phyloP scores from a whole-genome alignment of 2,797 vertebrate species.

The Leptoclinus maculatus region DNA sequence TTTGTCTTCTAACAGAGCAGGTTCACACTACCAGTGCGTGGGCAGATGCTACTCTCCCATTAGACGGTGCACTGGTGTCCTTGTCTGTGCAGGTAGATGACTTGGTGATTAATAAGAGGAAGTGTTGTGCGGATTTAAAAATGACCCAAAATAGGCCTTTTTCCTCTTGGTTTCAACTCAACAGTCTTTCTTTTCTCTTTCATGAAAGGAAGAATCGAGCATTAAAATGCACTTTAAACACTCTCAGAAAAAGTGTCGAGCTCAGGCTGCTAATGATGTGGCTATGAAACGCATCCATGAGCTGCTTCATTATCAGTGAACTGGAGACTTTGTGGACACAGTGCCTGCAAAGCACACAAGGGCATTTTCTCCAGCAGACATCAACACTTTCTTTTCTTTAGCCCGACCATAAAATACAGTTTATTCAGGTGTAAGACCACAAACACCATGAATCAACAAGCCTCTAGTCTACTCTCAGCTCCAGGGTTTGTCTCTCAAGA shows the following conservation, averaged over 20 bases:
- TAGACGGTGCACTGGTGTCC: constrained; percentile 37
- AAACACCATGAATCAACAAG: constrained; percentile 36
- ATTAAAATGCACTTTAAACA: constrained; percentile 28
- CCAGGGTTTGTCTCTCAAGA: constrained; percentile 15
- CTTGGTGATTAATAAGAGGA: constrained; percentile 46
- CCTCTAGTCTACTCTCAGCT: constrained; percentile 37
- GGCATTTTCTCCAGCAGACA: constrained; percentile 14
- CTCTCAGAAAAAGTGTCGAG: constrained; percentile 12
- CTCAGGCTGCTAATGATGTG: constrained; percentile 35
- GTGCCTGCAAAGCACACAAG: constrained; percentile 6
- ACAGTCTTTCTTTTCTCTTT: constrained; percentile 30
- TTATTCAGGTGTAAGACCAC: constrained; percentile 20
- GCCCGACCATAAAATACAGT: constrained; percentile 25
- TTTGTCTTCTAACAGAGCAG: constrained; percentile 53
- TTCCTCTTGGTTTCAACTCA: constrained; percentile 16
- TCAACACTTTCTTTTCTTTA: constrained; percentile 11
- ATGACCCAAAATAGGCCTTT: constrained; percentile 6
- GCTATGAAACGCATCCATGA: constrained; percentile 36
- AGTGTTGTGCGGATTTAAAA: constrained; percentile 21
- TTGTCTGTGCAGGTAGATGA: constrained; percentile 36
- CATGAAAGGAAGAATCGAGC: constrained; percentile 19
- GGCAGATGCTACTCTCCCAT: constrained; percentile 53
- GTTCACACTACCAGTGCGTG: constrained; percentile 33
- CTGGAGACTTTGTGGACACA: constrained; percentile 26
- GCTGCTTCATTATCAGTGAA: constrained; percentile 23